These are phyloP conservation scores for Sphecodes monilicornis DNA, from an alignment of 2,888 invertebrate genomes.

Conservation along the genomic window DNA sequence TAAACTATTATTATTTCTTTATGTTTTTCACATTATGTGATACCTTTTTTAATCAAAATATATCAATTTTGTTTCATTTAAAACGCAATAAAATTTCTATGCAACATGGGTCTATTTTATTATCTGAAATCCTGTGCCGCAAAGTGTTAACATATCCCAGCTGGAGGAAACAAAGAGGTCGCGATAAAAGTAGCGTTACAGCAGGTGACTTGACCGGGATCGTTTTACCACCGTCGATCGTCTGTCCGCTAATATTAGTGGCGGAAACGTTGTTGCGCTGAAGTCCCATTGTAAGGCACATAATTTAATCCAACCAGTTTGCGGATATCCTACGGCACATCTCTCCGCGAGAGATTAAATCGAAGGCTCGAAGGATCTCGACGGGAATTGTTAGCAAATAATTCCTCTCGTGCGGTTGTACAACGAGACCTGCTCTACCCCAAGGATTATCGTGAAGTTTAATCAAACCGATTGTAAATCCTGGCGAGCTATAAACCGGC, in stretches of 20 bases:
- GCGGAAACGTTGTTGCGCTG: slow-evolving; percentile 52
- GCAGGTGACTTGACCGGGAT: neutral
- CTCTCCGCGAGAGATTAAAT: slow-evolving; percentile 43
- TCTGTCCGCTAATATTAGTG: slow-evolving; percentile 30
- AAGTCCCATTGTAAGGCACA: slow-evolving; percentile 39
- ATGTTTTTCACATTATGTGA: too few species aligned
- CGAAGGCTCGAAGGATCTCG: slow-evolving; percentile 37
- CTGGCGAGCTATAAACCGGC: slow-evolving; percentile 4
- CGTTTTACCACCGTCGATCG: neutral
- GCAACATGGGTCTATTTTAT: too few species aligned
- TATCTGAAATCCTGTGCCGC: too few species aligned
- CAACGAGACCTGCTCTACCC: neutral
- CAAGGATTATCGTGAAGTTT: slow-evolving; percentile 61
- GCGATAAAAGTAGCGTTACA: neutral
- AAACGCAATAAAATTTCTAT: too few species aligned
- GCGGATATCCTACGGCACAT: slow-evolving; percentile 23
- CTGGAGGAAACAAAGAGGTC: neutral
- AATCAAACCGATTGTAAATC: slow-evolving; percentile 64
- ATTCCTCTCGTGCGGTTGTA: slow-evolving; percentile 38
- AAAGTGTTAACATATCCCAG: neutral
- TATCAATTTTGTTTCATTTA: too few species aligned
- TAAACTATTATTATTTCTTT: too few species aligned
- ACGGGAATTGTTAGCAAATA: slow-evolving; percentile 60
- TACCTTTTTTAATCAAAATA: too few species aligned
- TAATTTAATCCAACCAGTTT: slow-evolving; percentile 56